phyloP scores from a whole-genome alignment of 1,140 invertebrate genomes.

The Drosophila takahashii region DNA sequence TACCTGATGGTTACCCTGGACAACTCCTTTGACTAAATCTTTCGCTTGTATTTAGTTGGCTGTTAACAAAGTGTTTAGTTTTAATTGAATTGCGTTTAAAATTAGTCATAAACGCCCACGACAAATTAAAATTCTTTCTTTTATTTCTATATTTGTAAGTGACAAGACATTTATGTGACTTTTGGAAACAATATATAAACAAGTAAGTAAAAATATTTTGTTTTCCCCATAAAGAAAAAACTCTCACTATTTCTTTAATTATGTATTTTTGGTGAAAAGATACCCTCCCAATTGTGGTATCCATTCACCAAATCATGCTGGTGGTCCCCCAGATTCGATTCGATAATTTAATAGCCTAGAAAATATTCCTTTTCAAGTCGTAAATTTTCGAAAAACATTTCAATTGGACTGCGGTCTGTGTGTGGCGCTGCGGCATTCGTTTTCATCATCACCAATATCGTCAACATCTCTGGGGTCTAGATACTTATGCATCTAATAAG shows the following conservation, averaged over 20 bases:
- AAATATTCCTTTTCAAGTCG: slow-evolving; percentile 43
- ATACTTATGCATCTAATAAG: slow-evolving; percentile 50
- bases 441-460: slow-evolving; percentile 70
- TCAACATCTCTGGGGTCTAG: slow-evolving; percentile 42
- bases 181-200: too few relatives aligned
- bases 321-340: slow-evolving; percentile 36
- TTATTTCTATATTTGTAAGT: background rate
- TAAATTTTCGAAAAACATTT: slow-evolving; percentile 68
- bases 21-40: slow-evolving; percentile 37
- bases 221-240: too few relatives aligned
- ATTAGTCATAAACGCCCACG: slow-evolving; percentile 15
- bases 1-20: slow-evolving; percentile 25
- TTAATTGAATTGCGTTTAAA: slow-evolving; percentile 57
- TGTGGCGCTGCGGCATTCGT: slow-evolving; percentile 53
- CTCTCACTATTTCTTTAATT: too few relatives aligned
- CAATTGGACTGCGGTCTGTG: slow-evolving; percentile 62
- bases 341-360: slow-evolving; percentile 54
- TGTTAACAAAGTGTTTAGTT: slow-evolving; percentile 51
- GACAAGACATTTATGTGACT: background rate
- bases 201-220: too few relatives aligned
- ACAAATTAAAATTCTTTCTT: too few relatives aligned
- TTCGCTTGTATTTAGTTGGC: slow-evolving; percentile 50
- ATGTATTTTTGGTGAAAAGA: background rate
- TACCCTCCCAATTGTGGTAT: slow-evolving; percentile 5
- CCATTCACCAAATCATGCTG: slow-evolving; percentile 44